These are phyloP conservation scores for Microchrysa polita DNA, from an alignment of 2,888 invertebrate genomes.

Conservation along the genomic window DNA sequence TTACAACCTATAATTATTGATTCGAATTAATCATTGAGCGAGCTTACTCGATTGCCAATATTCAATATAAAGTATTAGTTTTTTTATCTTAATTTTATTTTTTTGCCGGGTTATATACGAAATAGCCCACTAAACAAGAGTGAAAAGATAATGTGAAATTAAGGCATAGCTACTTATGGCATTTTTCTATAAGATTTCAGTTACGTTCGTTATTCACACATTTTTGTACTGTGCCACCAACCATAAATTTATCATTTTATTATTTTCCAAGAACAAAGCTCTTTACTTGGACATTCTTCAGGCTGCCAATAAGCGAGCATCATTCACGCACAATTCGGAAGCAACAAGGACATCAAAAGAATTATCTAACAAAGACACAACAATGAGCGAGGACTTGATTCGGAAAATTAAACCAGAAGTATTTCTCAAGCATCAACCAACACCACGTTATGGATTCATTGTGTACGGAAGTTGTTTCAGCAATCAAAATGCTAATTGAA, in stretches of 20 bases:
- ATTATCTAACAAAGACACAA: neutral
- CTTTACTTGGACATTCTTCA: constrained; percentile 48
- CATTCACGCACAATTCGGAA: constrained; percentile 29
- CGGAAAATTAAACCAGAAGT: constrained; percentile 44
- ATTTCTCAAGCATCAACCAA: constrained; percentile 47
- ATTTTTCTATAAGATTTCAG: no score
- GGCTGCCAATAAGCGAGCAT: constrained; percentile 48
- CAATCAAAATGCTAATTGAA: constrained; percentile 39
- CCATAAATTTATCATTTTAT: neutral
- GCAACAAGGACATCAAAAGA: neutral
- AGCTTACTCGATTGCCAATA: no score
- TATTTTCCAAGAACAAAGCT: constrained; percentile 44
- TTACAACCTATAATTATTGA: no score
- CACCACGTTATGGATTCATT: constrained; percentile 47
- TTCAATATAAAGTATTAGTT: no score
- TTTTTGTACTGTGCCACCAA: no score
- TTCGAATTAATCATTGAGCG: no score
- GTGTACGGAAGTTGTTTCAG: constrained; percentile 50
- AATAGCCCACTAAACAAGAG: no score
- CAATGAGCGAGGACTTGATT: neutral
- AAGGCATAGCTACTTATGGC: no score
- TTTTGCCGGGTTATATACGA: no score
- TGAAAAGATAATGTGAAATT: no score
- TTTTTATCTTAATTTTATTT: no score
- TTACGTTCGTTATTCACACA: no score